phyloP scores from a whole-genome alignment of 35 echinoderm and acorn worm genomes.

The Strongylocentrotus purpuratus region DNA sequence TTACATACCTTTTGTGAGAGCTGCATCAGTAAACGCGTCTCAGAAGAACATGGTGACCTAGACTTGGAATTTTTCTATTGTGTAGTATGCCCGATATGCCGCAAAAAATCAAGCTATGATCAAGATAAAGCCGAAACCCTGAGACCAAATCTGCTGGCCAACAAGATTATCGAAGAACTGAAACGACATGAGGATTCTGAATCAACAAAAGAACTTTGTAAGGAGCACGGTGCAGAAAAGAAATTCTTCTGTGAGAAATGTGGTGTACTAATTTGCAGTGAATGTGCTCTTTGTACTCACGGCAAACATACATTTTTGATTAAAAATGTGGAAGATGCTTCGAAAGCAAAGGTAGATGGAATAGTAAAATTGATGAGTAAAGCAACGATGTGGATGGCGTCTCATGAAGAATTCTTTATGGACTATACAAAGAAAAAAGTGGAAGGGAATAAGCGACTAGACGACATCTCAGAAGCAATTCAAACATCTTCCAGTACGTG shows the following conservation, averaged over 20 bases:
- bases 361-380: neutral
- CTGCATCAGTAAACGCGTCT: neutral
- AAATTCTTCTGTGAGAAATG: slow-evolving; percentile 5
- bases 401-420: neutral
- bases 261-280: neutral
- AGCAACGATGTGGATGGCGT: neutral
- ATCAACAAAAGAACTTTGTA: neutral
- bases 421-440: neutral
- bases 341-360: neutral
- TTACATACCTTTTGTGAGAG: neutral
- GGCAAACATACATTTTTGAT: neutral
- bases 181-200: neutral
- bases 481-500: neutral
- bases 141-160: neutral
- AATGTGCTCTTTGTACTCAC: neutral
- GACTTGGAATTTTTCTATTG: neutral
- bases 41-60: no score
- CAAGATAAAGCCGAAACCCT: neutral
- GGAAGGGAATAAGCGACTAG: neutral
- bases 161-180: neutral
- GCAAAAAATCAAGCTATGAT: neutral
- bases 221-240: neutral
- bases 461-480: neutral
- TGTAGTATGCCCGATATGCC: neutral
- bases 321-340: neutral